Evolutionary conservation across 2,113 vertebrate species (phyloP).

Genomic region (Tragulus kanchil): DNA sequence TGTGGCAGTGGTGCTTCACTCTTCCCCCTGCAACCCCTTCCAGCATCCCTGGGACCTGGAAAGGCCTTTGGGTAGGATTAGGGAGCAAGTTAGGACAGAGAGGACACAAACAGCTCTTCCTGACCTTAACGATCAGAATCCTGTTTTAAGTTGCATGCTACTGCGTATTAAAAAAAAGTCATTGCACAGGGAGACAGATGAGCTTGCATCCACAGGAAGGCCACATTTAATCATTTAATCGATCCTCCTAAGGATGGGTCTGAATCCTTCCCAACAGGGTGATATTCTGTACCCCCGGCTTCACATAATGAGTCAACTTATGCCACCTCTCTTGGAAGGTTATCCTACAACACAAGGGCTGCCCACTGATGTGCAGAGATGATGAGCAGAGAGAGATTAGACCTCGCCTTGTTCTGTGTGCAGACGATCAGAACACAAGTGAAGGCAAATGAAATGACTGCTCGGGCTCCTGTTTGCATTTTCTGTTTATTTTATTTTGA

Average conservation of each 20-base stretch:
- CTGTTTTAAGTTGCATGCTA: not conserved
- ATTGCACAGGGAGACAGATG: too few species aligned
- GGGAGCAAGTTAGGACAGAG: too few species aligned
- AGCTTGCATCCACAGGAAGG: not conserved
- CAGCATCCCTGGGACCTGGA: not conserved
- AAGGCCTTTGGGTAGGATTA: not conserved
- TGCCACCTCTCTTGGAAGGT: not conserved
- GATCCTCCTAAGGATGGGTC: not conserved
- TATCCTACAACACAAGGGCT: not conserved
- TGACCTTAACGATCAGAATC: not conserved
- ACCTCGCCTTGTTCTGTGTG: not conserved
- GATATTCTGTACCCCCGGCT: not conserved
- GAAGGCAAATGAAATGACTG: not conserved
- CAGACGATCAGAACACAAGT: not conserved
- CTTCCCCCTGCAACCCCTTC: not conserved
- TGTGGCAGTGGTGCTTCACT: not conserved
- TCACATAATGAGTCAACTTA: not conserved
- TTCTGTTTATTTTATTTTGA: conserved; percentile 44
- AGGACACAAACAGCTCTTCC: not conserved
- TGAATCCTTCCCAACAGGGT: not conserved
- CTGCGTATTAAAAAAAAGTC: not conserved
- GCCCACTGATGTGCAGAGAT: not conserved
- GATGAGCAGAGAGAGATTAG: not conserved
- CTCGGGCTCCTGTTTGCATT: not conserved
- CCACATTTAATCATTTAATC: not conserved